Evolutionary conservation across 2,113 vertebrate species (phyloP), one percentile per base, ranked within the genome.

Genomic region (Chunga burmeisteri): DNA sequence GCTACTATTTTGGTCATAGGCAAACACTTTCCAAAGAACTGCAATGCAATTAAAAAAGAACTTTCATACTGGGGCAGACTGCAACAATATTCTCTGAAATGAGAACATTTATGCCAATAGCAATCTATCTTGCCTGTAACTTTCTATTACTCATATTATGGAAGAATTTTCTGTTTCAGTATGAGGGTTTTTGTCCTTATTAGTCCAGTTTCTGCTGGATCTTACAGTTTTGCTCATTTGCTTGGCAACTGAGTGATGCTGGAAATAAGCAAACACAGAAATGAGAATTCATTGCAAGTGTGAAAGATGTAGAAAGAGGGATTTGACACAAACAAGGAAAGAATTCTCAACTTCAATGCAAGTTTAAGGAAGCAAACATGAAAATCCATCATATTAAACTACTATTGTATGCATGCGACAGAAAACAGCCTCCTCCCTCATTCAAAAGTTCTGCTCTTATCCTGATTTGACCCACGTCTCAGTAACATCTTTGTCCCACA

Each of bases 31-130:
- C 74, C 86, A 93, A 83, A 88, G 95, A 96, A 77, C 81, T 88
- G 97, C 93, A 94, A 88, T 63, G 94, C 89, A 97, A 97, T 98
- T 98, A 97, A 97, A 97, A 93, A 52, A 49, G 77, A 95, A 97
- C 91, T 96, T 96, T 89, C 78, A 65, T 81, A 96, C 85, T 61
- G 15, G 34, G 67, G 86, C 78, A 95, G 88, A 73, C 84, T 86
- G 84, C 59, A 95, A 92, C 46, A 93, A 82, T 83, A 90, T 86
- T 85, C 46, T 71, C 74, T 63, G 78, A 97, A 96, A 90, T 94
- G 75, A 96, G 96, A 97, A 96, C 80, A 96, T 81, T 94, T 82
- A 94, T 81, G 70, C 79, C 96, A 96, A 89, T 40, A 93, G 91
- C 36, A 91, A 92, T 95, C 91, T 92, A 58, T 96, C 88, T 52